These are phyloP conservation scores for Leptinotarsa rubiginosa DNA, from an alignment of 2,888 invertebrate genomes.

Conservation along the genomic window DNA sequence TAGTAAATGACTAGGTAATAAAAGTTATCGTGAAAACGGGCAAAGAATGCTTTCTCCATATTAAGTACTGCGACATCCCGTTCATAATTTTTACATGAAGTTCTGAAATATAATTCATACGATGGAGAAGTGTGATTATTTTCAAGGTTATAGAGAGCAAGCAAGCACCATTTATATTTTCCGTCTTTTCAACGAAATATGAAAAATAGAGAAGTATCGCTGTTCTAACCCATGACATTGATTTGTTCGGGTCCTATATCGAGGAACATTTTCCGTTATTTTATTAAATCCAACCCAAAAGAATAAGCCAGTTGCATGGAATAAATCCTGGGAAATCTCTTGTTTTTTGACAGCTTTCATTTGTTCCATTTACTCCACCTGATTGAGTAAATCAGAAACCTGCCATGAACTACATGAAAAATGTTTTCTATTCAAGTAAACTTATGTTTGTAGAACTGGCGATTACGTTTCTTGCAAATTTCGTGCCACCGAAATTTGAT, in stretches of 20 bases:
- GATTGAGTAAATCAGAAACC: conserved; percentile 59
- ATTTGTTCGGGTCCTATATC: conserved; percentile 38
- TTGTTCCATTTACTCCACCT: conserved; percentile 58
- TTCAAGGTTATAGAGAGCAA: background rate
- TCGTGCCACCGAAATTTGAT: conserved; percentile 2
- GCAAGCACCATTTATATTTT: background rate
- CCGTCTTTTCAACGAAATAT: background rate
- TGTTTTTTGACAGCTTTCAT: conserved; percentile 57
- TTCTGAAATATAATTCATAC: conserved; percentile 5
- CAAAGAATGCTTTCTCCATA: conserved; percentile 1
- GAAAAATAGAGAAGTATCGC: conserved; percentile 9
- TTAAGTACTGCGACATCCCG: background rate
- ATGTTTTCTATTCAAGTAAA: conserved; percentile 7
- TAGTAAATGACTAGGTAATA: background rate
- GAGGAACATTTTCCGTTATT: conserved; percentile 42
- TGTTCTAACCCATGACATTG: conserved; percentile 28
- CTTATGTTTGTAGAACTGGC: background rate
- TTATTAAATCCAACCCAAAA: conserved; percentile 41
- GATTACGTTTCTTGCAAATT: conserved; percentile 10
- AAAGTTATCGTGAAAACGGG: background rate
- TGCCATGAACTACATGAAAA: conserved; percentile 29
- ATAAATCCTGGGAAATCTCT: conserved; percentile 53
- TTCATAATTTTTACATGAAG: conserved; percentile 5
- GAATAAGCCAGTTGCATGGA: conserved; percentile 41
- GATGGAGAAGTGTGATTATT: background rate